These are phyloP conservation scores for Myopa testacea DNA, from an alignment of 2,888 invertebrate genomes.

Conservation along the genomic window DNA sequence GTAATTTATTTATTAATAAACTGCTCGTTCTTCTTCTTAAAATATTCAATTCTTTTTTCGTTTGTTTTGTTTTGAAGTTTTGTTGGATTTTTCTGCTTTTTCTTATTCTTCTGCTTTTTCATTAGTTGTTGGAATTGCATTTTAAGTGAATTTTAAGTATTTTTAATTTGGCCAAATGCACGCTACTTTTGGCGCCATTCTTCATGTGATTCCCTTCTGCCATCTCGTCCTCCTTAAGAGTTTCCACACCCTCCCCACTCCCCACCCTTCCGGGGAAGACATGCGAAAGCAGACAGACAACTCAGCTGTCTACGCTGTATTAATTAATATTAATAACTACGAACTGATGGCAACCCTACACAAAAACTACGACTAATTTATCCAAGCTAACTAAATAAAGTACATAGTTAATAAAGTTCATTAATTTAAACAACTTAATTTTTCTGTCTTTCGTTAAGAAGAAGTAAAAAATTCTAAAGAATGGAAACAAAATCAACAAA, in stretches of 20 bases:
- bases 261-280: too few species aligned
- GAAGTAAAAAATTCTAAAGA: neutral
- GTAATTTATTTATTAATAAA: neutral
- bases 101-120: neutral
- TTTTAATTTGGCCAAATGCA: neutral
- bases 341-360: too few species aligned
- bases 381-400: too few species aligned
- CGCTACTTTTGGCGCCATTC: conserved; percentile 23
- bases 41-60: neutral
- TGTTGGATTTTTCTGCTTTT: neutral
- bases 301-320: conserved; percentile 25
- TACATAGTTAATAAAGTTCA: neutral
- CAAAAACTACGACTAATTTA: too few species aligned
- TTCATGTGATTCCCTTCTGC: neutral
- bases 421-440: neutral
- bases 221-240: too few species aligned
- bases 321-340: neutral
- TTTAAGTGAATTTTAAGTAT: too few species aligned
- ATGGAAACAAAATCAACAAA: neutral
- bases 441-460: neutral
- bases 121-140: neutral
- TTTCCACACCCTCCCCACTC: too few species aligned
- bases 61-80: too few species aligned
- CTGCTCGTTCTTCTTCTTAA: neutral
- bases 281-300: neutral